Base-by-base conservation (phyloP, 2,888 invertebrate genomes). In the Aspidapion aeneum region DNA sequence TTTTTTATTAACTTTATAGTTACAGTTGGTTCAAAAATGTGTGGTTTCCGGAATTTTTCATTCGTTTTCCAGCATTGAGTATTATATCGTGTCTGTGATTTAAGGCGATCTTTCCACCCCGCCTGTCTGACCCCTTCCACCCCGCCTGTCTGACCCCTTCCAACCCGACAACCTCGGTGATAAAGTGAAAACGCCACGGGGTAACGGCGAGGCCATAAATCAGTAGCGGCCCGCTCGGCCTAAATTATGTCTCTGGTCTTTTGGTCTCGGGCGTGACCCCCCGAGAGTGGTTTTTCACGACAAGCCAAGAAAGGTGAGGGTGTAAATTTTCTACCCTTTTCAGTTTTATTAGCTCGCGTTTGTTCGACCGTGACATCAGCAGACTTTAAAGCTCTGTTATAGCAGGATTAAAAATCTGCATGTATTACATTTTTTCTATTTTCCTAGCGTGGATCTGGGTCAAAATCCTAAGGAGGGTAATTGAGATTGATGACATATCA, bases 111-210 rank as follows among this genome's bases (percentile, higher is more conserved):
- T 35, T 7, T 35, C 35, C 35, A 35, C 35, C 35, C n/a, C n/a
- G n/a, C n/a, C n/a, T n/a, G n/a, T n/a, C n/a, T n/a, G n/a, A n/a
- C n/a, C n/a, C n/a, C n/a, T n/a, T n/a, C n/a, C n/a, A n/a, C n/a
- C n/a, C n/a, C n/a, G n/a, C n/a, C 35, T 35, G 35, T 35, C 35
- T 35, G 35, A 35, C 35, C 35, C 35, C 35, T 35, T 35, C 35
- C 35, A 35, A 3, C 35, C 35, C 35, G 35, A 35, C 35, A 35
- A 35, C 5, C 55, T 18, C 55, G 19, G 64, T 62, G 61, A 64
- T 64, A 64, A 64, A 59, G 59, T 62, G 56, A 51, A 58, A 48
- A 56, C 56, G 58, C 60, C 62, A 62, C 58, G 22, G 60, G 61
- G 48, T 18, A n/a, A 58, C 51, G 62, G 22, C 55, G 20, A 52